Evolutionary conservation across 2,797 vertebrate genomes (phyloP).

Genomic region (Glyptemys insculpta): DNA sequence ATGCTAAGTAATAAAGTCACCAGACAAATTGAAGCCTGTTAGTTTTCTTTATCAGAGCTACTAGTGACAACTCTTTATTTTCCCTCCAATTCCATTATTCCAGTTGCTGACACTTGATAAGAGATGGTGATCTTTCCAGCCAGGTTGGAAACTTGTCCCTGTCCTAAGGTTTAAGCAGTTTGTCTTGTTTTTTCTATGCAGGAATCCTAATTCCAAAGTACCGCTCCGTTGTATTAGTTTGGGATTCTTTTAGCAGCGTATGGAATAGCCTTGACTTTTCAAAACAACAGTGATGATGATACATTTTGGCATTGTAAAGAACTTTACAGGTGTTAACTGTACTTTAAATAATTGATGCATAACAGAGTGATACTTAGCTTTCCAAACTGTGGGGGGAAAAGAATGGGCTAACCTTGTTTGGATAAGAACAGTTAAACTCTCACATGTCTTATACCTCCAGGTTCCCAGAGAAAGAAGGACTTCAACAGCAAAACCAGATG

Average conservation of each 20-base stretch:
- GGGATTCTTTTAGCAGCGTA: accelerated
- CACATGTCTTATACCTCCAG: conserved; percentile 85
- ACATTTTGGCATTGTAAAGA: neutral
- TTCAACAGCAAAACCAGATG: conserved; percentile 90
- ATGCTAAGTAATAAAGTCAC: neutral
- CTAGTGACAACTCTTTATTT: accelerated
- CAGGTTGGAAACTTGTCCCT: neutral
- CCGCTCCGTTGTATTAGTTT: neutral
- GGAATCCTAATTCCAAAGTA: neutral
- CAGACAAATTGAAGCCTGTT: neutral
- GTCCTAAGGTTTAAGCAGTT: neutral
- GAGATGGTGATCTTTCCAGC: neutral
- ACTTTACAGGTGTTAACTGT: neutral
- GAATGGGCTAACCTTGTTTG: neutral
- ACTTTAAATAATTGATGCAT: neutral
- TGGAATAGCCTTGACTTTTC: neutral
- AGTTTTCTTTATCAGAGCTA: neutral
- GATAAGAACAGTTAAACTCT: neutral
- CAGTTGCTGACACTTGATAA: neutral
- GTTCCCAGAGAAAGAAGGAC: conserved; percentile 95
- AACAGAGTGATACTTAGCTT: neutral
- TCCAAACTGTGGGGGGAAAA: neutral
- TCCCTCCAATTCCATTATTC: neutral
- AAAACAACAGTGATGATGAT: accelerated
- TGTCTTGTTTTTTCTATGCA: neutral